Evolutionary conservation across 64 coral and sea anemone genomes (phyloP), one percentile per base, ranked within the genome.

Genomic region (Stichodactyla helianthus): DNA sequence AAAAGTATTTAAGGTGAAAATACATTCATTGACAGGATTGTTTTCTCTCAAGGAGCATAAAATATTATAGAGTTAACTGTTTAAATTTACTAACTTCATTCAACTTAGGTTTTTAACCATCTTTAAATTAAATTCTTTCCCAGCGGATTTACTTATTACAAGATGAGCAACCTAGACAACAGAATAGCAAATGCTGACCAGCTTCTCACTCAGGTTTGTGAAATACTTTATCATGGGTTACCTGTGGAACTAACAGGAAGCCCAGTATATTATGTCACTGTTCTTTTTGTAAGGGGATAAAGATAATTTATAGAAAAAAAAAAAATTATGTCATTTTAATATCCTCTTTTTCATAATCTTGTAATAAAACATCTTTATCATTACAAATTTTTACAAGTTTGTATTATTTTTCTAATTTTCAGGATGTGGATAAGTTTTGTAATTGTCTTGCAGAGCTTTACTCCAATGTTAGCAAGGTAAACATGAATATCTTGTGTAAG

Each of bases 391-490:
- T 50, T 77, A 10, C 71, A 14, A 14, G 8, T 26, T 77, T 77
- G 35, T 44, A 2, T 3, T 44, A 51, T 50, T 51, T 81, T 82
- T 82, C 10, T 54, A 2, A 82, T 82, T 63, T 35, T 84, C 23
- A 98, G 95, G 95, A 98, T 92, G 95, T 98, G 53, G 95, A 98
- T 65, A 98, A 98, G 85, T 98, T 98, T 50, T 98, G 95, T 82
- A 92, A 88, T 83, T 91, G 95, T 92, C 86, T 98, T 50, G 95
- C 90, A 51, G 95, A 98, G 13, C 90, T 98, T 7, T 98, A 98
- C 86, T 98, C 95, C 55, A 98, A 98, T 82, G 83, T 98, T 31
- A 98, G 95, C 79, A 98, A 98, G 92, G 95, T 98, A 85, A 74
- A 62, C 64, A 44, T 53, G 19, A 65, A 65, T n/a, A 65, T 65